These are phyloP conservation scores for Rotaria magnacalcarata DNA, from an alignment of 2,888 invertebrate species.

Conservation along the genomic window DNA sequence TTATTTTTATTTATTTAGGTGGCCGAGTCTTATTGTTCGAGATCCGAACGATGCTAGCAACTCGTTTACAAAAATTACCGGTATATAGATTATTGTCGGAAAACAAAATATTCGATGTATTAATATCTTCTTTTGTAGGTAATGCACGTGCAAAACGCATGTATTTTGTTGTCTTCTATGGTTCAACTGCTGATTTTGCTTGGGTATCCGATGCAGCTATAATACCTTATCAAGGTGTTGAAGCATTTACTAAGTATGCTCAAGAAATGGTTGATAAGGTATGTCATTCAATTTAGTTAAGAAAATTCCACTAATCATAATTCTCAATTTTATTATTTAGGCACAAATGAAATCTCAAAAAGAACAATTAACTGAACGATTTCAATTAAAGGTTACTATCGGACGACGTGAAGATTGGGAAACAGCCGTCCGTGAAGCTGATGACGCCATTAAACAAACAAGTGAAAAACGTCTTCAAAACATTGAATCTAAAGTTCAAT, in stretches of 20 bases:
- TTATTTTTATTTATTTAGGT: background rate
- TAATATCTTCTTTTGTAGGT: background rate
- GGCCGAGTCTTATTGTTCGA: slow-evolving; percentile 4
- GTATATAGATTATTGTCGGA: background rate
- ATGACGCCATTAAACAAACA: background rate
- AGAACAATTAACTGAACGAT: slow-evolving; percentile 34
- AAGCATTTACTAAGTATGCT: slow-evolving; percentile 23
- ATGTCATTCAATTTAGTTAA: background rate
- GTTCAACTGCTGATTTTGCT: slow-evolving; percentile 34
- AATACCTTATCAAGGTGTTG: background rate
- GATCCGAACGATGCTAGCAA: background rate
- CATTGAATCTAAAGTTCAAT: background rate
- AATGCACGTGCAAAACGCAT: background rate
- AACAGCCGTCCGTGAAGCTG: slow-evolving; percentile 5
- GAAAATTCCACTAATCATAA: background rate
- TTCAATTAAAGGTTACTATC: slow-evolving; percentile 26
- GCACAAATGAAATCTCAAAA: slow-evolving; percentile 9
- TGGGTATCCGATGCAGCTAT: background rate
- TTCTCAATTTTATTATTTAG: background rate
- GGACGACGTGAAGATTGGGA: slow-evolving; percentile 33
- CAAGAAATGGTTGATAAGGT: slow-evolving; percentile 23
- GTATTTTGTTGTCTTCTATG: slow-evolving; percentile 21
- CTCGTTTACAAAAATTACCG: background rate
- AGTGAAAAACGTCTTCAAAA: slow-evolving; percentile 6
- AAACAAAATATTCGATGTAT: no score